A percentile compares a stretch with the other conserved stretches of the same genome.
phyloP scores from a whole-genome alignment of 1,140 invertebrate species.

The Cataglyphis hispanica region DNA sequence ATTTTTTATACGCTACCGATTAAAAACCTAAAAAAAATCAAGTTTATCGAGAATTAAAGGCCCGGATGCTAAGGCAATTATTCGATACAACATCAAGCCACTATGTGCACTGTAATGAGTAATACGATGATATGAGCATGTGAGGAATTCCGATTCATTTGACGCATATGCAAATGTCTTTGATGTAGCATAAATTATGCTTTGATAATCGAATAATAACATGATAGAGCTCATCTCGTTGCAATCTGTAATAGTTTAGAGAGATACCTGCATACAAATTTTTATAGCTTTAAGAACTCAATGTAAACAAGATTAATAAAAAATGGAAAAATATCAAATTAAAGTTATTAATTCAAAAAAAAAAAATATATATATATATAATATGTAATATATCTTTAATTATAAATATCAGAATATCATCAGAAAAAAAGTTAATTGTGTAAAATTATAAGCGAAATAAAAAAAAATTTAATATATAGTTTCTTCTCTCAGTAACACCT shows the following conservation, averaged over 20 bases:
- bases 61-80: not conserved
- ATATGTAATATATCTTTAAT: not conserved
- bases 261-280: constrained; percentile 8
- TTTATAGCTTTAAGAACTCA: not conserved
- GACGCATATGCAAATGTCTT: constrained; percentile 1
- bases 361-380: too few species aligned
- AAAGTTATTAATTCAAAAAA: too few species aligned
- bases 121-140: not conserved
- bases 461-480: not conserved
- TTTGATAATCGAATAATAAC: not conserved
- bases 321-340: not conserved
- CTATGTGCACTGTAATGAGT: not conserved
- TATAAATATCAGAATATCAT: not conserved
- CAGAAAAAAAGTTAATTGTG: not conserved
- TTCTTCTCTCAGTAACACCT: not conserved
- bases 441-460: not conserved
- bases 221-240: not conserved
- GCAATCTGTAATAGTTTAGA: not conserved
- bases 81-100: not conserved
- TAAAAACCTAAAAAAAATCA: not conserved
- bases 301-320: not conserved
- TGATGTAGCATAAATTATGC: not conserved
- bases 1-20: not conserved
- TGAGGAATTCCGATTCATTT: not conserved
- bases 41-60: not conserved